These are phyloP conservation scores for Electrona antarctica DNA, from an alignment of 2,113 vertebrate species.

Conservation along the genomic window DNA sequence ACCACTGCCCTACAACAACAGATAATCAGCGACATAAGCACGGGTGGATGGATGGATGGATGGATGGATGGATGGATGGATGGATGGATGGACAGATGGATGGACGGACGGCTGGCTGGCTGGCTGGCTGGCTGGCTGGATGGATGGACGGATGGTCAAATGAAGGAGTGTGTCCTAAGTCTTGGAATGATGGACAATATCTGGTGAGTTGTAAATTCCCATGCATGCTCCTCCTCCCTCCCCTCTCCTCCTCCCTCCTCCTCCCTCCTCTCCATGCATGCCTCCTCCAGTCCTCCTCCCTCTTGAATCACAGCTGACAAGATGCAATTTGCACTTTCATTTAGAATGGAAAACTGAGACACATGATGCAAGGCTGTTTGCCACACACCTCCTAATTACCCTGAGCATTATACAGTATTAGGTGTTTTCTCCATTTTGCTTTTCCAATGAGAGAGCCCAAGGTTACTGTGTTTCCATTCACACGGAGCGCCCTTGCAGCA, in stretches of 20 bases:
- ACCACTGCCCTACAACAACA: too few relatives aligned
- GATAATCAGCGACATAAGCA: too few relatives aligned
- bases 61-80: too few relatives aligned
- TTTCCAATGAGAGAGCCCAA: neutral
- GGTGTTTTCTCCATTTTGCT: neutral
- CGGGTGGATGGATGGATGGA: neutral
- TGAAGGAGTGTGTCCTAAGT: neutral
- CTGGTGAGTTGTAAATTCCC: too few relatives aligned
- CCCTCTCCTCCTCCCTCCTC: too few relatives aligned
- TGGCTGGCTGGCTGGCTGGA: too few relatives aligned
- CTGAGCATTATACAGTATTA: neutral
- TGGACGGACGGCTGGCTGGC: too few relatives aligned
- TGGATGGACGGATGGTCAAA: constrained; percentile 12
- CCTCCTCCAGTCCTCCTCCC: neutral
- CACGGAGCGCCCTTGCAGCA: neutral
- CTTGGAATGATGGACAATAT: neutral
- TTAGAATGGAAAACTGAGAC: constrained; percentile 4
- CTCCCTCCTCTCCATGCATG: neutral
- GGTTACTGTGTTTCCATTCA: too few relatives aligned
- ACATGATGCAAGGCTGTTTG: neutral
- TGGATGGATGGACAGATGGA: neutral
- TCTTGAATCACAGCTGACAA: neutral
- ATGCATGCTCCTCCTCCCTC: too few relatives aligned
- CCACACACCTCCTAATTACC: neutral
- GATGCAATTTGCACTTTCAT: neutral